Evolutionary conservation across 2,888 invertebrate genomes (phyloP).

Genomic region (Ceramica pisi): DNA sequence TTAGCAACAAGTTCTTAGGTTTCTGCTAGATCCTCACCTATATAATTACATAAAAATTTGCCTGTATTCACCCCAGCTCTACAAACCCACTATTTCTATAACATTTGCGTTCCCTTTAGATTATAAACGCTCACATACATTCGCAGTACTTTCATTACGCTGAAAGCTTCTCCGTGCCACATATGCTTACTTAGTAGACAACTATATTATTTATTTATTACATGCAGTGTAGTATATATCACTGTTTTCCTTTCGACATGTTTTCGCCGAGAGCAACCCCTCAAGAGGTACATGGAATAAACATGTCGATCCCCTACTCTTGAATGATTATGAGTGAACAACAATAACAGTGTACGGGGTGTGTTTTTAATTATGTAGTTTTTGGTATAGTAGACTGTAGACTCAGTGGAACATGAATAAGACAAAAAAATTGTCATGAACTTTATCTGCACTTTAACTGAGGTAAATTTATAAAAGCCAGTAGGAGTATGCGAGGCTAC

Average conservation of each 20-base stretch:
- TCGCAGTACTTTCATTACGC: constrained; percentile 29
- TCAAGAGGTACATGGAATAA: constrained; percentile 26
- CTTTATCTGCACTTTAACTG: too few species aligned
- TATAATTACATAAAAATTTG: neutral
- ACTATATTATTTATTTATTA: constrained; percentile 33
- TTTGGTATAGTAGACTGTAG: neutral
- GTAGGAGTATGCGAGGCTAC: too few species aligned
- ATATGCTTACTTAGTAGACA: constrained; percentile 26
- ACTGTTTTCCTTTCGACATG: constrained; percentile 38
- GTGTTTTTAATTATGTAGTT: neutral
- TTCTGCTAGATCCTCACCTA: too few species aligned
- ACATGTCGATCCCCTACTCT: constrained; percentile 27
- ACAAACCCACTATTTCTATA: neutral
- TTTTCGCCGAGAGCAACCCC: constrained; percentile 25
- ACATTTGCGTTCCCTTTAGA: neutral
- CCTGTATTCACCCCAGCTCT: too few species aligned
- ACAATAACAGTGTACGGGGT: constrained; percentile 25
- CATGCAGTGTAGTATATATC: constrained; percentile 27
- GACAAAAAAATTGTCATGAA: too few species aligned
- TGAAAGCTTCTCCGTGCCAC: constrained; percentile 24
- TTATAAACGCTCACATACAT: constrained; percentile 1
- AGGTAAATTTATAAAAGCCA: too few species aligned
- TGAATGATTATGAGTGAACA: constrained; percentile 33
- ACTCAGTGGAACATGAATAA: too few species aligned
- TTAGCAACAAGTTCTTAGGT: too few species aligned